A percentile compares a stretch with the other conserved stretches of the same genome.
phyloP scores from a whole-genome alignment of 2,797 vertebrate genomes.

The Anabas testudineus region DNA sequence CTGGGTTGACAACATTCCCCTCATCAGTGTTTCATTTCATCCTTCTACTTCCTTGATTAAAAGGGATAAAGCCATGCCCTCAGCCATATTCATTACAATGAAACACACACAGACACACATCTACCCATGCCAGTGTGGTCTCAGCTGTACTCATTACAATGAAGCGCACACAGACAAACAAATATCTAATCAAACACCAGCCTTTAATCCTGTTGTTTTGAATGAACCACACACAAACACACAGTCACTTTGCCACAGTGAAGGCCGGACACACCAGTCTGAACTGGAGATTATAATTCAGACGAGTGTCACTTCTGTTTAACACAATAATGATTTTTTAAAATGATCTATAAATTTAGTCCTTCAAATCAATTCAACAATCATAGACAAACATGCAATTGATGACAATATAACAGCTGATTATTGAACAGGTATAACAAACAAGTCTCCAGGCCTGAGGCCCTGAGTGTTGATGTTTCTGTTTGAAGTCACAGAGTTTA shows the following conservation, averaged over 20 bases:
- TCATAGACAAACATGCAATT: too few relatives aligned
- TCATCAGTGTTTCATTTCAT: slow-evolving; percentile 68
- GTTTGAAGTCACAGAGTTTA: too few relatives aligned
- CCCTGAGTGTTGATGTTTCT: too few relatives aligned
- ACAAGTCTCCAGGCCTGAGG: too few relatives aligned
- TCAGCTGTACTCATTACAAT: slow-evolving; percentile 63
- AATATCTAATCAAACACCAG: slow-evolving; percentile 77
- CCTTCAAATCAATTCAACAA: background rate
- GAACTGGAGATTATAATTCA: background rate
- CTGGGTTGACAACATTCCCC: slow-evolving; percentile 47
- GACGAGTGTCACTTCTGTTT: background rate
- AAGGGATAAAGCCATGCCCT: slow-evolving; percentile 64
- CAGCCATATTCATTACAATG: slow-evolving; percentile 70
- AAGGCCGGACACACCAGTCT: too few relatives aligned
- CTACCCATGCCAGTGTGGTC: slow-evolving; percentile 22
- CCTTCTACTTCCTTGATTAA: slow-evolving; percentile 77
- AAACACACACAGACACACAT: slow-evolving; percentile 31
- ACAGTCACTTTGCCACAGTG: background rate
- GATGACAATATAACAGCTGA: too few relatives aligned
- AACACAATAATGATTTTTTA: background rate
- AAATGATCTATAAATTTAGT: background rate
- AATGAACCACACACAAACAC: slow-evolving; percentile 41
- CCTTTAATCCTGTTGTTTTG: slow-evolving; percentile 78
- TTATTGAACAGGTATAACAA: too few relatives aligned
- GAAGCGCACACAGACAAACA: slow-evolving; percentile 67